Percentiles rank a stretch among this genome's conserved stretches.
These are phyloP conservation scores for Camponotus fellah DNA, from an alignment of 2,888 invertebrate species.

Conservation along the genomic window DNA sequence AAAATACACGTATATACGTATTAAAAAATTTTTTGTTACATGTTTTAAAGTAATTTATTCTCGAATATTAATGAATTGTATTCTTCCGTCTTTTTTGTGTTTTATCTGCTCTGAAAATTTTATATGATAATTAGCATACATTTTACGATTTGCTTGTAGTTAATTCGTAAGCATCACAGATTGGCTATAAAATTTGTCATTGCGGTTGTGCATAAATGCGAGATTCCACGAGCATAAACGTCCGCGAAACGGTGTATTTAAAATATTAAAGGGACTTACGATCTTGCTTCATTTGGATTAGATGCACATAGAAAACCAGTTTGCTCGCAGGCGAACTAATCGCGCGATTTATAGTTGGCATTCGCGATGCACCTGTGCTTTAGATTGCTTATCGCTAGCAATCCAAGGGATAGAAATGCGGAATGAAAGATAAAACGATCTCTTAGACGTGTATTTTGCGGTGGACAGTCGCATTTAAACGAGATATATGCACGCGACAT, in stretches of 20 bases:
- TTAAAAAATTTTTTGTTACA: not conserved
- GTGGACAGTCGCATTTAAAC: conserved; percentile 55
- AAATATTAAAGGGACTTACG: conserved; percentile 74
- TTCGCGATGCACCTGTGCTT: conserved; percentile 69
- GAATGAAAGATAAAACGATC: conserved; percentile 59
- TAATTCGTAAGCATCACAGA: conserved; percentile 42
- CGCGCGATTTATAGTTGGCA: conserved; percentile 70
- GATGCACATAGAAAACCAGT: conserved; percentile 67
- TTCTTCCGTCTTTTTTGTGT: not conserved
- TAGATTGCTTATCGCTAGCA: conserved; percentile 56
- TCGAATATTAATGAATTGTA: conserved; percentile 19
- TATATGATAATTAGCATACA: conserved; percentile 29
- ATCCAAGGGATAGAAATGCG: conserved; percentile 30
- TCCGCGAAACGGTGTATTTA: conserved; percentile 61
- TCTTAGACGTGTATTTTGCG: conserved; percentile 31
- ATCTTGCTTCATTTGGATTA: conserved; percentile 61
- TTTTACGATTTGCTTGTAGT: conserved; percentile 30
- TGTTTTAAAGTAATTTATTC: not conserved
- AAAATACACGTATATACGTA: not conserved
- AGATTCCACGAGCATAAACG: conserved; percentile 49
- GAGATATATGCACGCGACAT: not conserved
- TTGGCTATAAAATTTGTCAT: conserved; percentile 33
- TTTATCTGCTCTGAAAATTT: conserved; percentile 17
- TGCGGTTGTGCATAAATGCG: conserved; percentile 35
- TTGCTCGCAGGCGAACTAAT: conserved; percentile 65